Evolutionary conservation across 2,113 vertebrate genomes (phyloP).

Genomic region (Empidonax traillii): DNA sequence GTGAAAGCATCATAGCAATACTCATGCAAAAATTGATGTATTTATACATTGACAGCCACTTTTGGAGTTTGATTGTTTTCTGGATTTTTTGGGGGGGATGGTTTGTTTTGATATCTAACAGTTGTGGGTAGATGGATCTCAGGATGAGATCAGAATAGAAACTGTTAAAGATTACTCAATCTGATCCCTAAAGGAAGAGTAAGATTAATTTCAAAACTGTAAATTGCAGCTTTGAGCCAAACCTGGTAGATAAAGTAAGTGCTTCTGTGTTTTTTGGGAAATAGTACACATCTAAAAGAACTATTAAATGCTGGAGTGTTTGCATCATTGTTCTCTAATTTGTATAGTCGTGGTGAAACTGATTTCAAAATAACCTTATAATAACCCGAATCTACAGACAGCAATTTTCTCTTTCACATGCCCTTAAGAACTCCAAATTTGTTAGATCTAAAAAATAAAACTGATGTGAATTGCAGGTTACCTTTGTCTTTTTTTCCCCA

Average conservation of each 20-base stretch:
- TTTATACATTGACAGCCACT: neutral
- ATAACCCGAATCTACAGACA: neutral
- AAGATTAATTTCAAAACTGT: neutral
- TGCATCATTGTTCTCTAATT: neutral
- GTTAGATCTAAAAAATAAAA: neutral
- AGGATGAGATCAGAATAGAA: neutral
- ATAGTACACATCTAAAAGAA: neutral
- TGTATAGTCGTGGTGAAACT: neutral
- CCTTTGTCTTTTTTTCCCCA: neutral
- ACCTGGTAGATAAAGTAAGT: neutral
- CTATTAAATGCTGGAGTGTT: neutral
- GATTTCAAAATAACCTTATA: neutral
- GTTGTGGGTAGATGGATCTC: neutral
- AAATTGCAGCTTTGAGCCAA: neutral
- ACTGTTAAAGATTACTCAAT: neutral
- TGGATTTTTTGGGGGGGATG: neutral
- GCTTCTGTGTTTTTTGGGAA: neutral
- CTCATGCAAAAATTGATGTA: neutral
- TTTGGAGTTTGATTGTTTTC: neutral
- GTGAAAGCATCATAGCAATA: neutral
- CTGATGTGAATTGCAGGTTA: neutral
- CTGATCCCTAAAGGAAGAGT: neutral
- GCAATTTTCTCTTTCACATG: neutral
- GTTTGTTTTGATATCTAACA: neutral
- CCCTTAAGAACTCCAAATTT: neutral